Base-by-base conservation (phyloP, 2,113 vertebrate genomes). In the Tiliqua scincoides region DNA sequence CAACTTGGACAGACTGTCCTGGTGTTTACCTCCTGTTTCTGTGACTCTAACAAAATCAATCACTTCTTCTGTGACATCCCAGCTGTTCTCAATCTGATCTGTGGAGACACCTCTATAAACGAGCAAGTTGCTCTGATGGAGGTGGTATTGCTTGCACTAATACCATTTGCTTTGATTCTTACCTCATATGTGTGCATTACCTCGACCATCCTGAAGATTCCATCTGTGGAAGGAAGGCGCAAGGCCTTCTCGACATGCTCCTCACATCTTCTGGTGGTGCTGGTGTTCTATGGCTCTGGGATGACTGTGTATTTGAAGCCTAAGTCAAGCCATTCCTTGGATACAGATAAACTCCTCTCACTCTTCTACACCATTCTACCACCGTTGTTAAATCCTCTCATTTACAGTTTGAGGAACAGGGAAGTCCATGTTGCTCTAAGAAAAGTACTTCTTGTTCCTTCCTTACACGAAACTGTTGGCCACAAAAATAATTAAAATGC, bases 381-480 rank as follows among this genome's bases (percentile, higher is more conserved):
- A 14, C 93, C 91, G 0, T 37, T 89, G n/a, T 40, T 95, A 0
- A 95, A 94, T 12, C 91, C 92, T 1, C 67, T 89, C 15, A 93
- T 94, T 65, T 93, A 94, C 89, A 92, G 88, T 71, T 79, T 94
- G 23, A 93, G 93, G 75, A 95, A 93, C 68, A 87, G 84, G 75
- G 92, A 94, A 15, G 18, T 90, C 0, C 92, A 91, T 68, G 65
- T 52, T 52, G 83, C 72, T 35, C 77, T 93, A 9, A 52, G 73
- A 21, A 83, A 91, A 86, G 71, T 37, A 17, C 27, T 80, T 62
- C 43, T 57, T 8, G 2, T 54, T 52, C 40, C 23, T 76, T n/a
- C 25, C 2, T 30, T 8, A 2, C 30, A 12, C 43, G 35, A 37
- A 76, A 76, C 20, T 25, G 74, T 35, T 75, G 3, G 5, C 63